phyloP scores from a whole-genome alignment of 2,113 vertebrate genomes.

The Sprattus sprattus region DNA sequence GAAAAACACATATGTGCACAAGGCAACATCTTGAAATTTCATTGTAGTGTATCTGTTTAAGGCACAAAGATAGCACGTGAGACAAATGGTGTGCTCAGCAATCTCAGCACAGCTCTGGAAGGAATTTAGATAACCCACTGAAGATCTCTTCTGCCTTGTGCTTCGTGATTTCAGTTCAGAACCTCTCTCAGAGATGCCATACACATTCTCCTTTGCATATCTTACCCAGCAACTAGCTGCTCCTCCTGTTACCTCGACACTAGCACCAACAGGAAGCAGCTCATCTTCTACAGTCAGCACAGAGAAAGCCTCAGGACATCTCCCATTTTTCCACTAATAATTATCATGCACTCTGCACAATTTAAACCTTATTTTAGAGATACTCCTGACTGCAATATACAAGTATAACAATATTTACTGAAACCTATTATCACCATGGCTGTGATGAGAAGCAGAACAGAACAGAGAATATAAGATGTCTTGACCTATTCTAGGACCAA shows the following conservation, averaged over 20 bases:
- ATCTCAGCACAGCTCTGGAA: neutral
- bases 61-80: neutral
- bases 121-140: neutral
- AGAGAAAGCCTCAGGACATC: neutral
- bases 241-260: neutral
- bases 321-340: neutral
- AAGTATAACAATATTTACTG: neutral
- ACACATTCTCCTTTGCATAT: neutral
- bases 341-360: neutral
- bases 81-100: neutral
- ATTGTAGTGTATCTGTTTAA: neutral
- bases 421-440: neutral
- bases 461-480: neutral
- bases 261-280: neutral
- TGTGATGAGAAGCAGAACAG: neutral
- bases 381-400: neutral
- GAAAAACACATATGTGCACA: neutral
- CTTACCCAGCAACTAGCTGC: slow-evolving; percentile 6
- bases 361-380: no score
- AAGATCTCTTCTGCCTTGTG: neutral
- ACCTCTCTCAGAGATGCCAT: neutral
- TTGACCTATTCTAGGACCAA: no score
- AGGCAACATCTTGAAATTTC: neutral
- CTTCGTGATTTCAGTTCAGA: neutral
- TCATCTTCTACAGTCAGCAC: neutral